phyloP scores from a whole-genome alignment of 2,797 vertebrate genomes.

The Siniperca undulata region DNA sequence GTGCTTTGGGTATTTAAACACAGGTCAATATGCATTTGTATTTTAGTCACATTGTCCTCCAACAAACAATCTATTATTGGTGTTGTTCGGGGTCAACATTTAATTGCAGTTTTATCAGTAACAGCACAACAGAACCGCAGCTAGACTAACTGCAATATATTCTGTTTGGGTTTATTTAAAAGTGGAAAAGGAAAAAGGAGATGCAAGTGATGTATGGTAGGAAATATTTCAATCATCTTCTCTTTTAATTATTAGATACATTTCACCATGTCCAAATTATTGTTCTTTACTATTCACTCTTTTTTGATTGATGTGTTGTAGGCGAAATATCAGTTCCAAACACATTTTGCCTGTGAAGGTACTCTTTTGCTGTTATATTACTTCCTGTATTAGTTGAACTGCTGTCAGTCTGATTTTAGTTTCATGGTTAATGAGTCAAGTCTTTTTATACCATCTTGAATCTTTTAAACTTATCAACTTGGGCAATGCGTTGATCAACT shows the following conservation, averaged over 20 bases:
- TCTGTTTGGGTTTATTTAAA: constrained; percentile 10
- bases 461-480: constrained; percentile 72
- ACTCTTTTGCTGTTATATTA: constrained; percentile 7
- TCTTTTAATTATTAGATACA: constrained; percentile 3
- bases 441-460: constrained; percentile 65
- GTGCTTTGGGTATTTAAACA: not conserved
- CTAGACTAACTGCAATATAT: not conserved
- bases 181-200: not conserved
- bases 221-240: not conserved
- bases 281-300: not conserved
- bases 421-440: constrained; percentile 56
- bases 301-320: constrained; percentile 35
- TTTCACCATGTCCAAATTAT: constrained; percentile 7
- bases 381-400: constrained; percentile 27
- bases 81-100: constrained; percentile 21
- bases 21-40: constrained; percentile 21
- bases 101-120: constrained; percentile 32
- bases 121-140: constrained; percentile 3
- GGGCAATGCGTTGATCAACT: constrained; percentile 59
- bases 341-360: constrained; percentile 30
- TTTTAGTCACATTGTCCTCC: constrained; percentile 19
- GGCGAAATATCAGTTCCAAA: constrained; percentile 23
- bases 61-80: constrained; percentile 5
- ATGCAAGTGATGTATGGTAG: not conserved
- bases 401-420: constrained; percentile 56